Conservation (phyloP, 2,888 invertebrate genomes). For the Drosophila limbata region DNA sequence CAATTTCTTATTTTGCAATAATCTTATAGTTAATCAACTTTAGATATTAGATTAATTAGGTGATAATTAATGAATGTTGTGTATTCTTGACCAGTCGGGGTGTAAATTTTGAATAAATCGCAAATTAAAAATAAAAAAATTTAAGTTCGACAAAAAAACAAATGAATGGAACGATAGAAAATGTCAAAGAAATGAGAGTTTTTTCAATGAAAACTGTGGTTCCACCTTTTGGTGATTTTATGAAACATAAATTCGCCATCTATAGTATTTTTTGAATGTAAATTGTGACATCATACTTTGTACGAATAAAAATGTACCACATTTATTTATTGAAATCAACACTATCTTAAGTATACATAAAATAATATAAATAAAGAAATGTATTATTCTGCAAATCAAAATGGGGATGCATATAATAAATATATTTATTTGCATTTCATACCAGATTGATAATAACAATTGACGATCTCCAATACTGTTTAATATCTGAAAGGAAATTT, state of each 20-base stretch:
- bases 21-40: no score
- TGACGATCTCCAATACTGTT: constrained; percentile 41
- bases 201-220: background rate
- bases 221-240: background rate
- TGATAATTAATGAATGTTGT: no score
- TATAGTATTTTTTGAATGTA: no score
- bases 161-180: no score
- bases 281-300: no score
- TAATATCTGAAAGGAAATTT: constrained; percentile 59
- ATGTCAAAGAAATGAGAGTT: no score
- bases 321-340: constrained; percentile 8
- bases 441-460: constrained; percentile 17
- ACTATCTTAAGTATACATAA: background rate
- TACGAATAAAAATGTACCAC: background rate
- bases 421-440: constrained; percentile 24
- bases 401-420: constrained; percentile 2
- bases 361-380: background rate
- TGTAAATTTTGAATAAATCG: no score
- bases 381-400: constrained; percentile 12
- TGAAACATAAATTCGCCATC: background rate
- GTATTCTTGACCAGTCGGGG: no score
- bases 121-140: no score
- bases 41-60: no score
- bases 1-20: no score
- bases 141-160: no score